phyloP scores from a whole-genome alignment of 1,140 invertebrate species.

The Zaprionus nigranus region DNA sequence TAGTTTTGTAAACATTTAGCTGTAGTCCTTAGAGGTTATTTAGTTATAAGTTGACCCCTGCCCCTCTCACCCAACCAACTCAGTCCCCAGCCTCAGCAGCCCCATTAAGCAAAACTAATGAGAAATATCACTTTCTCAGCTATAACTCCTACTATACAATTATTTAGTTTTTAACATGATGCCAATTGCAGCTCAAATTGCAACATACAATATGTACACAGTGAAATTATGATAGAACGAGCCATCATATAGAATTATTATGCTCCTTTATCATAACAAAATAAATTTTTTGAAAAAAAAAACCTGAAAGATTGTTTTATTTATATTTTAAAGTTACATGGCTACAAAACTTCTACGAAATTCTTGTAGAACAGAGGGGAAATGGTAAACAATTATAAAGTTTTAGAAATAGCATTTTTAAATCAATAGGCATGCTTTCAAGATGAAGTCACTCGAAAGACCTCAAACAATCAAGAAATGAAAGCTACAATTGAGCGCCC shows the following conservation, averaged over 20 bases:
- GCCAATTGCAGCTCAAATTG: constrained; percentile 32
- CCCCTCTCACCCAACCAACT: constrained; percentile 5
- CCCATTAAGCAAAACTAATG: constrained; percentile 37
- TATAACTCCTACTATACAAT: constrained; percentile 48
- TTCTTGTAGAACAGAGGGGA: too few relatives aligned
- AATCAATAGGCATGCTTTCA: too few relatives aligned
- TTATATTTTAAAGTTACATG: too few relatives aligned
- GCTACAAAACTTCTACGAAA: too few relatives aligned
- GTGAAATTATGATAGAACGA: constrained; percentile 60
- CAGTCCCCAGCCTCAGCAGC: constrained; percentile 17
- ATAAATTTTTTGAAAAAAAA: constrained; percentile 61
- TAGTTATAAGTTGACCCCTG: constrained; percentile 63
- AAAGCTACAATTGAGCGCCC: too few relatives aligned
- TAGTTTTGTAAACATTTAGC: constrained; percentile 64
- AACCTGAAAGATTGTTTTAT: constrained; percentile 4
- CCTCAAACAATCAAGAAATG: too few relatives aligned
- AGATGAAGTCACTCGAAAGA: too few relatives aligned
- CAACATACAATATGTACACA: constrained; percentile 37
- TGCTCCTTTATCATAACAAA: constrained; percentile 67
- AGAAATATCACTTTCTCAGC: constrained; percentile 48
- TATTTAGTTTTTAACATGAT: constrained; percentile 69
- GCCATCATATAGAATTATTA: constrained; percentile 61
- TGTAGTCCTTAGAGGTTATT: constrained; percentile 76
- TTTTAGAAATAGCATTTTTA: too few relatives aligned
- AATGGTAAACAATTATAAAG: too few relatives aligned